Base-by-base conservation (phyloP, 2,888 invertebrate species). In the Sipha maydis region DNA sequence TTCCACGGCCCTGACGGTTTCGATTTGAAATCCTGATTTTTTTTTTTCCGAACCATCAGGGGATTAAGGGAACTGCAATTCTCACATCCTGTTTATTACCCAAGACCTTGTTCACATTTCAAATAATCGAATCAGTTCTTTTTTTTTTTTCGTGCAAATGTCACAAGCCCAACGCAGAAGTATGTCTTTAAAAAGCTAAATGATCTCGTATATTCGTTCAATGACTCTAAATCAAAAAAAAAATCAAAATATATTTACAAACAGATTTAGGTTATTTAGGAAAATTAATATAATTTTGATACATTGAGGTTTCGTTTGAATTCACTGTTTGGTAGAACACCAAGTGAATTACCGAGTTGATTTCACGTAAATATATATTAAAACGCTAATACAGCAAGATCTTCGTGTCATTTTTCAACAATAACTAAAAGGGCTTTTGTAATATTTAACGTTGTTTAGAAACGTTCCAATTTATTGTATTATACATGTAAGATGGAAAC, bases 11-110 rank as follows among this genome's bases (percentile, higher is more conserved):
- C 25, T 48, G 61, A 76, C 5, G 41, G 28, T 76, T 76, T 78
- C 85, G 69, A 77, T 84, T 84, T 67, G 8, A 76, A 84, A 76
- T 84, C 76, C 41, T 41, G 41, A 28, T 67, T 84, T 84, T 76
- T 9, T 14, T n/a, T 34, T 34, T 34, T n/a, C 28, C 31, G 28
- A 48, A 84, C 41, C 41, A 76, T 67, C 31, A 19, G 61, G n/a
- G 41, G 17, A 76, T 67, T 14, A 21, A 41, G n/a, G 41, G 17
- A 48, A 61, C 41, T 48, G 48, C 34, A 19, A 78, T 69, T 85
- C 19, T 54, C 48, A 34, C 77, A n/a, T 85, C 67, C 85, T 28
- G 69, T 78, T 84, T 78, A 69, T 85, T 78, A 48, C 34, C n/a
- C 48, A 19, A 85, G 54, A 78, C 31, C 69, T 78, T 48, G 78